These are phyloP conservation scores for Acestrorhynchus altus DNA, from an alignment of 2,797 vertebrate species.

Conservation along the genomic window DNA sequence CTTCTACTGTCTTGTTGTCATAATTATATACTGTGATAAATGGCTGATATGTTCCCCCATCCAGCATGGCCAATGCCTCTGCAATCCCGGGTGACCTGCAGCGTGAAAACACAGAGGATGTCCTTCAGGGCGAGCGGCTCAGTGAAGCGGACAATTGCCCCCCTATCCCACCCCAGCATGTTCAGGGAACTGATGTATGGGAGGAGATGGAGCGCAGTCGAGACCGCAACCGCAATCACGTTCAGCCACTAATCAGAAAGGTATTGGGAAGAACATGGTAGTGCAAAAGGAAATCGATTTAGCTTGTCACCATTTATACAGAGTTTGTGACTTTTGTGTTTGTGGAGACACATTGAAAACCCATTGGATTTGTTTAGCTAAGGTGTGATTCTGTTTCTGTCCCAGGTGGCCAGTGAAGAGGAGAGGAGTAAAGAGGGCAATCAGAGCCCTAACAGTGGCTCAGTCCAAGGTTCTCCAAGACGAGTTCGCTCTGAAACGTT, in stretches of 20 bases:
- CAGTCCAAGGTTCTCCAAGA: constrained; percentile 90
- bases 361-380: neutral
- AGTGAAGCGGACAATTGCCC: constrained; percentile 95
- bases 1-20: neutral
- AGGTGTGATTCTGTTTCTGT: neutral
- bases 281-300: neutral
- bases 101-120: constrained; percentile 97
- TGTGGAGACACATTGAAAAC: neutral
- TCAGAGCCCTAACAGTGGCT: constrained; percentile 88
- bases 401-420: constrained; percentile 92
- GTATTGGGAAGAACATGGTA: constrained; percentile 72
- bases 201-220: constrained; percentile 94
- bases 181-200: constrained; percentile 90
- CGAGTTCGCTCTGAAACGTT: constrained; percentile 93
- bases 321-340: neutral
- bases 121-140: constrained; percentile 96
- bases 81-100: constrained; percentile 92
- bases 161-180: constrained; percentile 80
- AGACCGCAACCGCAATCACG: constrained; percentile 88
- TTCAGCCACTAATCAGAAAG: constrained; percentile 85
- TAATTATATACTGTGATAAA: neutral
- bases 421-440: constrained; percentile 92
- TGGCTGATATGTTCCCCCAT: constrained; percentile 3
- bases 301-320: neutral
- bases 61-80: constrained; percentile 97